Conservation (phyloP, 2,888 invertebrate species). For the Volucella bombylans region DNA sequence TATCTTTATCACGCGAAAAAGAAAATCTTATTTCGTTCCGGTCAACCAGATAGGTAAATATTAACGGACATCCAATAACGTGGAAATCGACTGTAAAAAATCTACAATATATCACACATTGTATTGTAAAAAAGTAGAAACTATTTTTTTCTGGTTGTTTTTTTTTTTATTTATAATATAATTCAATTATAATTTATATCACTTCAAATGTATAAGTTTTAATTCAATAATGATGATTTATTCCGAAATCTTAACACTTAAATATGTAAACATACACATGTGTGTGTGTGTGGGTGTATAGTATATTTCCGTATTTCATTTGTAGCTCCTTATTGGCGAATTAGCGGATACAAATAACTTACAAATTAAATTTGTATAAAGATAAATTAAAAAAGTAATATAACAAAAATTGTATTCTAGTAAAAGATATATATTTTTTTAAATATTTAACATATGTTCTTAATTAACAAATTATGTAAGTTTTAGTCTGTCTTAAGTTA, state of each 20-base stretch:
- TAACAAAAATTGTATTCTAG: slow-evolving; percentile 43
- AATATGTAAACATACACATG: slow-evolving; percentile 56
- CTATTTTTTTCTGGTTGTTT: slow-evolving; percentile 37
- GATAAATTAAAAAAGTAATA: slow-evolving; percentile 18
- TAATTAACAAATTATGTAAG: neutral
- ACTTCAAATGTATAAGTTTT: slow-evolving; percentile 74
- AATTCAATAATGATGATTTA: slow-evolving; percentile 72
- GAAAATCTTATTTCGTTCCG: no score
- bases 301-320: slow-evolving; percentile 45
- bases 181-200: slow-evolving; percentile 73
- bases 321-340: slow-evolving; percentile 61
- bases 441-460: neutral
- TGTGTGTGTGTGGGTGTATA: slow-evolving; percentile 22
- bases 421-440: slow-evolving; percentile 5
- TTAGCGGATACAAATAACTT: slow-evolving; percentile 50
- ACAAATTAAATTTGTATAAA: neutral
- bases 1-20: no score
- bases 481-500: slow-evolving; percentile 36
- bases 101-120: no score
- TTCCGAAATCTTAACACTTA: slow-evolving; percentile 69
- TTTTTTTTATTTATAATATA: slow-evolving; percentile 68
- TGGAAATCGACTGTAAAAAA: no score
- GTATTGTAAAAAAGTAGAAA: no score
- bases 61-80: no score
- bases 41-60: no score